Evolutionary conservation across 1,140 invertebrate genomes (phyloP).

Genomic region (Drosophila insularis): DNA sequence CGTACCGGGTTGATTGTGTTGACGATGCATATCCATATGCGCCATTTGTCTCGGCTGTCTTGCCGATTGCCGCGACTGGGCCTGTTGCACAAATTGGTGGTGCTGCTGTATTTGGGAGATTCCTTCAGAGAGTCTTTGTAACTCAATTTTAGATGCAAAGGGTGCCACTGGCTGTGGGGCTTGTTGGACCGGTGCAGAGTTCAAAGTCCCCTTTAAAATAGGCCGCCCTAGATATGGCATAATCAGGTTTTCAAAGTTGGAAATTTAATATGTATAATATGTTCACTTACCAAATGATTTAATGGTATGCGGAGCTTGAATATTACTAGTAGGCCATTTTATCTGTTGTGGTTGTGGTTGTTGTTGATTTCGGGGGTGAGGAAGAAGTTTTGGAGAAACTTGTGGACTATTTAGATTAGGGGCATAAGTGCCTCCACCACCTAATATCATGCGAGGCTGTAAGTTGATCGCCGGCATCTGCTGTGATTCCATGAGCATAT

Average conservation of each 20-base stretch:
- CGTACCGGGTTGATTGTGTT: slow-evolving; percentile 41
- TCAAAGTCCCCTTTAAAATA: slow-evolving; percentile 72
- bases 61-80: slow-evolving; percentile 48
- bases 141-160: slow-evolving; percentile 53
- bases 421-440: slow-evolving; percentile 64
- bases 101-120: slow-evolving; percentile 53
- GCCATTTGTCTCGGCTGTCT: slow-evolving; percentile 35
- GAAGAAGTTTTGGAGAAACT: slow-evolving; percentile 45
- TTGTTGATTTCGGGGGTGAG: slow-evolving; percentile 34
- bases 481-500: slow-evolving; percentile 34
- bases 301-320: slow-evolving; percentile 31
- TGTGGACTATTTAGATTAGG: slow-evolving; percentile 40
- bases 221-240: slow-evolving; percentile 58
- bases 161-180: slow-evolving; percentile 1
- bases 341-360: slow-evolving; percentile 10
- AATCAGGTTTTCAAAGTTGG: background rate
- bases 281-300: slow-evolving; percentile 57
- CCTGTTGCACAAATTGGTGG: slow-evolving; percentile 50
- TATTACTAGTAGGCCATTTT: slow-evolving; percentile 72
- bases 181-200: slow-evolving; percentile 38
- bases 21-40: slow-evolving; percentile 49
- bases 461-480: slow-evolving; percentile 33
- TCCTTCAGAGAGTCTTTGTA: slow-evolving; percentile 46
- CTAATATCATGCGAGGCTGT: slow-evolving; percentile 76
- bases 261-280: background rate